phyloP scores from a whole-genome alignment of 2,888 invertebrate genomes.

The Kuschelorhynchus macadamiae region DNA sequence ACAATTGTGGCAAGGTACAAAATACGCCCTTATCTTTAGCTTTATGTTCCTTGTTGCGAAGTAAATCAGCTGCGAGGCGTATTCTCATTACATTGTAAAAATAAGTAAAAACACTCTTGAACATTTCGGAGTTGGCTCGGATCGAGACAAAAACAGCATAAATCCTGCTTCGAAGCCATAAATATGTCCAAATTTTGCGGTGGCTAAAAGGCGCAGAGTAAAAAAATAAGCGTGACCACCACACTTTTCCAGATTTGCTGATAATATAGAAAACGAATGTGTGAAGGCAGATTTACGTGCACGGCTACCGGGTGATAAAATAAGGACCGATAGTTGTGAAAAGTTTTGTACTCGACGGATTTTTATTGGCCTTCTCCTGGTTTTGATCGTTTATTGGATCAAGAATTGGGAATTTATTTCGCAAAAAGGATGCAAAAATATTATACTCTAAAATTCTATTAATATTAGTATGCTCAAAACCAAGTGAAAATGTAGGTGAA shows the following conservation, averaged over 20 bases:
- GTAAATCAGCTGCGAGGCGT: conserved; percentile 19
- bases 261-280: conserved; percentile 54
- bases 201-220: conserved; percentile 38
- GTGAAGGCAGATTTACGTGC: conserved; percentile 51
- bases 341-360: conserved; percentile 38
- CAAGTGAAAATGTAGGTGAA: too few relatives aligned
- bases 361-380: conserved; percentile 23
- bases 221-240: conserved; percentile 52
- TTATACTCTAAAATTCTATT: too few relatives aligned
- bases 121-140: conserved; percentile 52
- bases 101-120: conserved; percentile 36
- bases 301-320: conserved; percentile 36
- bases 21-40: conserved; percentile 15
- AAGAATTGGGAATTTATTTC: conserved; percentile 6
- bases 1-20: conserved; percentile 9
- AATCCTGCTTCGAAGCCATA: conserved; percentile 56
- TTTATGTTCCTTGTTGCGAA: conserved; percentile 17
- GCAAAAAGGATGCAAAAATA: conserved; percentile 46
- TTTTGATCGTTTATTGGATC: conserved; percentile 19
- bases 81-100: conserved; percentile 25
- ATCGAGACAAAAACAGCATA: conserved; percentile 59
- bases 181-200: conserved; percentile 56
- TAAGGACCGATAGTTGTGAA: conserved; percentile 31
- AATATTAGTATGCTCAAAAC: too few relatives aligned
- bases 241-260: conserved; percentile 56